Base-by-base conservation (phyloP, 2,888 invertebrate species). In the Bimastos eiseni region DNA sequence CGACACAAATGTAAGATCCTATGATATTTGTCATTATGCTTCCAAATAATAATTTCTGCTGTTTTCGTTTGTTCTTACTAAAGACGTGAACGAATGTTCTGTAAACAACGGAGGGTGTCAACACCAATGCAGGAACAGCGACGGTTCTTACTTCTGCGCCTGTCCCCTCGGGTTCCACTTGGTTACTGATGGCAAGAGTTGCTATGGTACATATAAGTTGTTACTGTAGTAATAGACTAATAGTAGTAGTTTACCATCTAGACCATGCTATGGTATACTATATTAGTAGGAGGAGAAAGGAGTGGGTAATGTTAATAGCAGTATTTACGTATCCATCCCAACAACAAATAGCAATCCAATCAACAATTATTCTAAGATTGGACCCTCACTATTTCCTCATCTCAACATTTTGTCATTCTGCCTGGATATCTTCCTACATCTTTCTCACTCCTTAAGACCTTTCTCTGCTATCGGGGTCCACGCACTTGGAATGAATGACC, bases 111-210 rank as follows among this genome's bases (percentile, higher is more conserved):
- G 97, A 83, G 97, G 97, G 93, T 97, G 97, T 91, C 97, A 97
- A 92, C 97, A 98, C n/a, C 96, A 96, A 89, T 98, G 98, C 94
- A 96, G 97, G 91, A 98, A 98, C 95, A 97, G 97, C 24, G 96
- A 97, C 90, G 98, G 98, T 84, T 97, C 97, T 0, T 97, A 97
- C 92, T 96, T 96, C 38, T 98, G 98, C 95, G 97, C 97, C 91
- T 98, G 98, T 94, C 97, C 97, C 0, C 95, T 96, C 84, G 97
- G 97, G 21, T 93, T 94, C 90, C 96, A 24, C 15, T 90, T 92
- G 55, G 24, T 70, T 6, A 55, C 88, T 19, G 90, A 90, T 55
- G 90, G 90, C 83, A 90, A 55, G 55, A 30, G 44, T 33, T 90
- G 90, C 37, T 44, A 90, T 21, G 90, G 90, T 90, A 90, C 70